Evolutionary conservation across 2,888 invertebrate genomes (phyloP).

Genomic region (Caenorhabditis sinica): DNA sequence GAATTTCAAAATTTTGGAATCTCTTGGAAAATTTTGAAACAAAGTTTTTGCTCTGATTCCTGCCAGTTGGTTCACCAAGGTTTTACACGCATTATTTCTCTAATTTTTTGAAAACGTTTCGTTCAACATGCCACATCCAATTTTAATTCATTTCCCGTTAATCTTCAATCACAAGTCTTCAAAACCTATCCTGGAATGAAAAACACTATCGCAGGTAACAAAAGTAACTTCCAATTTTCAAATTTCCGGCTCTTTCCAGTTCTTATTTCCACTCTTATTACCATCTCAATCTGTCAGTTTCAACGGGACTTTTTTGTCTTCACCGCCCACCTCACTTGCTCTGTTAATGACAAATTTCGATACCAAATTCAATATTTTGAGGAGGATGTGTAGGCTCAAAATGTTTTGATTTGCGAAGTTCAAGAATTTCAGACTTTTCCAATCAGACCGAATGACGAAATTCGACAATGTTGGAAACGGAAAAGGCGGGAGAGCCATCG

Average conservation of each 20-base stretch:
- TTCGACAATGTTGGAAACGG: slow-evolving; percentile 30
- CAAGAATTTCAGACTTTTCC: not conserved
- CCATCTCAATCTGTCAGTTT: not conserved
- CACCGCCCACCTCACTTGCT: slow-evolving; percentile 37
- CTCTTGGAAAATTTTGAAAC: too few relatives aligned
- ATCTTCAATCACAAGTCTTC: too few relatives aligned
- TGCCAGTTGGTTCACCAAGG: too few relatives aligned
- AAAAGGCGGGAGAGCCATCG: slow-evolving; percentile 1
- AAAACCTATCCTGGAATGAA: too few relatives aligned
- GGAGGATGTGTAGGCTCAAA: not conserved
- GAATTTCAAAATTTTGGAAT: too few relatives aligned
- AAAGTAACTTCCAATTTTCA: too few relatives aligned
- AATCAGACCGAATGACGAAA: not conserved
- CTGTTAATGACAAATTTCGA: not conserved
- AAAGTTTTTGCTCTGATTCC: too few relatives aligned
- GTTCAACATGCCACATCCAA: too few relatives aligned
- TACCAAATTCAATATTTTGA: slow-evolving; percentile 9
- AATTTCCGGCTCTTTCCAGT: not conserved
- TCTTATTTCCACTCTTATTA: not conserved
- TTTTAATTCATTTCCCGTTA: too few relatives aligned
- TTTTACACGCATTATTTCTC: too few relatives aligned
- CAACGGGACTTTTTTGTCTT: slow-evolving; percentile 18
- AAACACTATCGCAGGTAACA: too few relatives aligned
- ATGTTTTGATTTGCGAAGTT: not conserved
- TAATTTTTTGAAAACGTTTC: too few relatives aligned